These are phyloP conservation scores for Harpalus rubripes DNA, from an alignment of 2,888 invertebrate genomes.

Conservation along the genomic window DNA sequence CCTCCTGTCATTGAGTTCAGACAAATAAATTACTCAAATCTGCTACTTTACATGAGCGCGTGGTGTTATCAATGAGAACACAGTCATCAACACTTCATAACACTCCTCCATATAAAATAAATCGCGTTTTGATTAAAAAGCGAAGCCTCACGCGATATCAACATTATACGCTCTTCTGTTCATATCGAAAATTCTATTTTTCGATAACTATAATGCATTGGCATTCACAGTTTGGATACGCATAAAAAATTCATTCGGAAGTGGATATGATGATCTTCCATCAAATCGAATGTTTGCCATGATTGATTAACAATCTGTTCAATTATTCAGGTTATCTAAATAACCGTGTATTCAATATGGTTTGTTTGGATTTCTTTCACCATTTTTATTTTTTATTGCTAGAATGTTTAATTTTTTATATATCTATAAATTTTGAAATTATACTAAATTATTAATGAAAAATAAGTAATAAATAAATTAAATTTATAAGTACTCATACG, in stretches of 20 bases:
- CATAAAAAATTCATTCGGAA: slow-evolving; percentile 31
- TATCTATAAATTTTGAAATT: background rate
- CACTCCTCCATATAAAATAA: slow-evolving; percentile 25
- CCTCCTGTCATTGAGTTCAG: slow-evolving; percentile 18
- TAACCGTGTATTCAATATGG: background rate
- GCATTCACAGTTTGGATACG: slow-evolving; percentile 8
- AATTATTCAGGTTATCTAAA: slow-evolving; percentile 16
- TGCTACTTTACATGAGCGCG: slow-evolving; percentile 14
- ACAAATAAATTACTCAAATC: slow-evolving; percentile 17
- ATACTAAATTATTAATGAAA: background rate
- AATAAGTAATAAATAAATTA: background rate
- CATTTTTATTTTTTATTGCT: background rate
- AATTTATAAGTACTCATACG: background rate
- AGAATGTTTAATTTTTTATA: no score
- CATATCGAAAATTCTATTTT: slow-evolving; percentile 21
- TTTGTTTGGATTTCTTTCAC: background rate
- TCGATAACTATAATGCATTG: slow-evolving; percentile 21
- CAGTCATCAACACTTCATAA: slow-evolving; percentile 38
- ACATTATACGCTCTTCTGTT: slow-evolving; percentile 16
- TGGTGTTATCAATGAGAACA: slow-evolving; percentile 14
- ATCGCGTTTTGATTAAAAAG: slow-evolving; percentile 38
- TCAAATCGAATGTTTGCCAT: slow-evolving; percentile 13
- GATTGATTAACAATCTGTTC: slow-evolving; percentile 25
- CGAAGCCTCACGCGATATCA: slow-evolving; percentile 2
- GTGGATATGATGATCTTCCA: slow-evolving; percentile 5